Conservation (phyloP, 2,797 vertebrate genomes). For the Fistularia tabacaria region DNA sequence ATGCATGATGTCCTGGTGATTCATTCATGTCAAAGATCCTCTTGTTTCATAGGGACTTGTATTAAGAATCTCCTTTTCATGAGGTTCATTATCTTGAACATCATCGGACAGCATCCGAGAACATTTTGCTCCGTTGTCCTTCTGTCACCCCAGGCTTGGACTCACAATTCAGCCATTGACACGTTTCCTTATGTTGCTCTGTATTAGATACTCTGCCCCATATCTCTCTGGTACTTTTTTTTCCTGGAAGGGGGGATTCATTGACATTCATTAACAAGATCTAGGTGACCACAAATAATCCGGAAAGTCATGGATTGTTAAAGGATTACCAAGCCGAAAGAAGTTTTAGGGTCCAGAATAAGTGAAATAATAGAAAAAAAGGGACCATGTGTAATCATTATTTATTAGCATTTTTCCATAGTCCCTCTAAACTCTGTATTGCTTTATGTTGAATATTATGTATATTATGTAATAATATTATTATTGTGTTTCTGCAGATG, state of each 20-base stretch:
- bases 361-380: too few relatives aligned
- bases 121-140: slow-evolving; percentile 16
- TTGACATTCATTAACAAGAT: too few relatives aligned
- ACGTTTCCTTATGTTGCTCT: background rate
- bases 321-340: too few relatives aligned
- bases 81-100: slow-evolving; percentile 9
- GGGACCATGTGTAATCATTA: too few relatives aligned
- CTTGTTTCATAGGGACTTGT: slow-evolving; percentile 22
- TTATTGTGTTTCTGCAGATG: too few relatives aligned
- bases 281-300: too few relatives aligned
- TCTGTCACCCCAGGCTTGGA: slow-evolving; percentile 4
- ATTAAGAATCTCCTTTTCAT: slow-evolving; percentile 21
- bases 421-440: too few relatives aligned
- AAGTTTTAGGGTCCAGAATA: too few relatives aligned
- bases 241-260: slow-evolving; percentile 9
- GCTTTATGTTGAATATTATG: too few relatives aligned
- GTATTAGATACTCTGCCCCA: background rate
- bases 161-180: background rate
- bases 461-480: too few relatives aligned
- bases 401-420: too few relatives aligned
- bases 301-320: too few relatives aligned
- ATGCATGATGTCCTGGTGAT: slow-evolving; percentile 24
- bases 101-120: background rate
- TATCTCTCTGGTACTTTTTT: background rate
- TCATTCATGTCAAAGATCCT: slow-evolving; percentile 30